Percentiles rank a stretch among this genome's conserved stretches.
Conservation (phyloP, 2,113 vertebrate genomes). For the Oriolus oriolus region DNA sequence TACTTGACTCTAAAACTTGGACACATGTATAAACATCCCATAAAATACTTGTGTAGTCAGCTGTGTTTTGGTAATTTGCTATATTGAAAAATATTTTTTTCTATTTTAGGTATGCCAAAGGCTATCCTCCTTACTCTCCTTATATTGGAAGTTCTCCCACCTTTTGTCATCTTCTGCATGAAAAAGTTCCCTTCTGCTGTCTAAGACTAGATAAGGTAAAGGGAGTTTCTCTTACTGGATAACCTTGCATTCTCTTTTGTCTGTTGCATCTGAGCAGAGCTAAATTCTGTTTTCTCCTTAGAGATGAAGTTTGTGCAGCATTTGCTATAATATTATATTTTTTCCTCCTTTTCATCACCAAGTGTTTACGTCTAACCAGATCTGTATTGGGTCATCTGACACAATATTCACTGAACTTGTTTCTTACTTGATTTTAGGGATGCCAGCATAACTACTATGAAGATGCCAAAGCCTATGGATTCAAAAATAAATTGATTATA, state of each 20-base stretch:
- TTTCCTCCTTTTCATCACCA: neutral
- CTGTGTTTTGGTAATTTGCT: neutral
- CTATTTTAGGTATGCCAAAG: slow-evolving; percentile 86
- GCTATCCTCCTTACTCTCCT: slow-evolving; percentile 94
- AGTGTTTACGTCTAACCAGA: neutral
- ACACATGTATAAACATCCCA: neutral
- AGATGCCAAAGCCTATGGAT: slow-evolving; percentile 95
- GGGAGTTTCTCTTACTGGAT: neutral
- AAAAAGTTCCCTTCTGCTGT: slow-evolving; percentile 95
- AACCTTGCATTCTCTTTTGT: neutral
- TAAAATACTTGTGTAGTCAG: neutral
- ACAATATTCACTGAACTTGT: neutral
- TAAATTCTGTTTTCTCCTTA: neutral
- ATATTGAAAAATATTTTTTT: neutral
- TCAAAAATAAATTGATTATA: slow-evolving; percentile 96
- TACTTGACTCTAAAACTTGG: neutral
- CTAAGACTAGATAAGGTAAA: slow-evolving; percentile 90
- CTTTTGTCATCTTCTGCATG: slow-evolving; percentile 91
- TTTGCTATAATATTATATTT: neutral
- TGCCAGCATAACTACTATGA: slow-evolving; percentile 94
- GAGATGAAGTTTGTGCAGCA: neutral
- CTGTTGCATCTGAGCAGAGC: neutral
- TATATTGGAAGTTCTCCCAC: slow-evolving; percentile 97
- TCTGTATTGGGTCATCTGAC: neutral
- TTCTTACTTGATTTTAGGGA: slow-evolving; percentile 74